A percentile compares a stretch with the other conserved stretches of the same genome.
phyloP scores from a whole-genome alignment of 2,888 invertebrate species.

The Synanthedon myopaeformis region DNA sequence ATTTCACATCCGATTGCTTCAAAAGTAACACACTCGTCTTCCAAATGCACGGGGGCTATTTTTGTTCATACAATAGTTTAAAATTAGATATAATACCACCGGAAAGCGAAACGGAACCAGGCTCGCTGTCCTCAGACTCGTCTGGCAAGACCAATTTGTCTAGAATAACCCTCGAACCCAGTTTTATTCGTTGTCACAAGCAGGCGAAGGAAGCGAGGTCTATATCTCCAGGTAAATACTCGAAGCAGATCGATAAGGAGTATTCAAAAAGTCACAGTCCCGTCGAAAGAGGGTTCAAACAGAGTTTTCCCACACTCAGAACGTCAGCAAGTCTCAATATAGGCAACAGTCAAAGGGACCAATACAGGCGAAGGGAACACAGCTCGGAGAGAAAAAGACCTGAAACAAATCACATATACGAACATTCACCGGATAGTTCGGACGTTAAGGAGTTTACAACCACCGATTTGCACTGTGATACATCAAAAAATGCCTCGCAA shows the following conservation, averaged over 20 bases:
- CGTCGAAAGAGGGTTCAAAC: slow-evolving; percentile 46
- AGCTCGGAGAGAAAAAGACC: slow-evolving; percentile 20
- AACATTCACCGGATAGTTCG: slow-evolving; percentile 54
- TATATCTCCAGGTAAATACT: slow-evolving; percentile 45
- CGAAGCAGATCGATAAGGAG: slow-evolving; percentile 40
- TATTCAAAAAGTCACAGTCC: slow-evolving; percentile 66
- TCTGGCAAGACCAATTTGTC: slow-evolving; percentile 47
- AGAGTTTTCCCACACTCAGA: slow-evolving; percentile 41
- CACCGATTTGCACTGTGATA: slow-evolving; percentile 39
- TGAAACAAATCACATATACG: slow-evolving; percentile 48
- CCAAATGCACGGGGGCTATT: slow-evolving; percentile 89
- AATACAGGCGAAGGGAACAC: slow-evolving; percentile 22
- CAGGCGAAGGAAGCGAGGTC: slow-evolving; percentile 46
- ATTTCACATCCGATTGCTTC: slow-evolving; percentile 75
- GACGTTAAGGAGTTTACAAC: slow-evolving; percentile 41
- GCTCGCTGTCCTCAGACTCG: slow-evolving; percentile 53
- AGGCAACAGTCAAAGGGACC: slow-evolving; percentile 24
- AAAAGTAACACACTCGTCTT: slow-evolving; percentile 83
- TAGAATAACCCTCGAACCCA: slow-evolving; percentile 45
- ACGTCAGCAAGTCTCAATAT: slow-evolving; percentile 48
- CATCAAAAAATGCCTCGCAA: slow-evolving; percentile 31
- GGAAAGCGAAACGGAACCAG: slow-evolving; percentile 52
- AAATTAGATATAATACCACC: slow-evolving; percentile 61
- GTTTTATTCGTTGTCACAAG: slow-evolving; percentile 34
- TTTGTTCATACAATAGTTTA: slow-evolving; percentile 73